Percentiles rank a stretch among this genome's conserved stretches.
phyloP scores from a whole-genome alignment of 2,797 vertebrate species.

The Xyrichtys novacula region DNA sequence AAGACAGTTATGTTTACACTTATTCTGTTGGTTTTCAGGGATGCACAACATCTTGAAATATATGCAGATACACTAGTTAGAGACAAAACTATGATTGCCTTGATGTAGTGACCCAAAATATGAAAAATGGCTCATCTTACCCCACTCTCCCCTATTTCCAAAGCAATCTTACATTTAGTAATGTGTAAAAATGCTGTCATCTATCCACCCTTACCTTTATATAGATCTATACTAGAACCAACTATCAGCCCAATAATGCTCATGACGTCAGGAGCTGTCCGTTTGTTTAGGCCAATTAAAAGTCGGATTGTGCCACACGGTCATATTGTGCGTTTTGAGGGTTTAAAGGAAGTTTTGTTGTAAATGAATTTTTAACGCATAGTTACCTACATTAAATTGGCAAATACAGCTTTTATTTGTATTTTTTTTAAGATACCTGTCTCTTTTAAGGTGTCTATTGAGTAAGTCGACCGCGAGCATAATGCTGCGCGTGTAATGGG shows the following conservation, averaged over 20 bases:
- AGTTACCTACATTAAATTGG: background rate
- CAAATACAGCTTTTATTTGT: background rate
- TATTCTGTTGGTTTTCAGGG: too few relatives aligned
- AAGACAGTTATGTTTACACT: too few relatives aligned
- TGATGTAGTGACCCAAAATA: too few relatives aligned
- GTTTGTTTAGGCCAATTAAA: conserved; percentile 35
- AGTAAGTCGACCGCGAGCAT: conserved; percentile 52
- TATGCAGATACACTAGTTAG: too few relatives aligned
- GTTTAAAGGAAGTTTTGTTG: background rate
- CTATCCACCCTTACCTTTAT: background rate
- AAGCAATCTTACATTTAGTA: too few relatives aligned
- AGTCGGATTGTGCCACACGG: conserved; percentile 39
- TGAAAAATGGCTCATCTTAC: too few relatives aligned
- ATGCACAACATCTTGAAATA: too few relatives aligned
- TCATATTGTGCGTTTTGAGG: conserved; percentile 3
- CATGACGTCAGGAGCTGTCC: conserved; percentile 59
- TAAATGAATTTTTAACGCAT: background rate
- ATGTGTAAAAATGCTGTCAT: conserved; percentile 3
- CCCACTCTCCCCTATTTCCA: too few relatives aligned
- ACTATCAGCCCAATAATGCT: conserved; percentile 39
- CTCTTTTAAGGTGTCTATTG: conserved; percentile 7
- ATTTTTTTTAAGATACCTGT: background rate
- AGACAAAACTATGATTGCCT: too few relatives aligned
- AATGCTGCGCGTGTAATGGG: conserved; percentile 71
- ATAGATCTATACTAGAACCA: background rate